Percentiles rank a stretch among this genome's conserved stretches.
These are phyloP conservation scores for Grammomys surdaster DNA, from an alignment of 2,113 vertebrate species.

Conservation along the genomic window DNA sequence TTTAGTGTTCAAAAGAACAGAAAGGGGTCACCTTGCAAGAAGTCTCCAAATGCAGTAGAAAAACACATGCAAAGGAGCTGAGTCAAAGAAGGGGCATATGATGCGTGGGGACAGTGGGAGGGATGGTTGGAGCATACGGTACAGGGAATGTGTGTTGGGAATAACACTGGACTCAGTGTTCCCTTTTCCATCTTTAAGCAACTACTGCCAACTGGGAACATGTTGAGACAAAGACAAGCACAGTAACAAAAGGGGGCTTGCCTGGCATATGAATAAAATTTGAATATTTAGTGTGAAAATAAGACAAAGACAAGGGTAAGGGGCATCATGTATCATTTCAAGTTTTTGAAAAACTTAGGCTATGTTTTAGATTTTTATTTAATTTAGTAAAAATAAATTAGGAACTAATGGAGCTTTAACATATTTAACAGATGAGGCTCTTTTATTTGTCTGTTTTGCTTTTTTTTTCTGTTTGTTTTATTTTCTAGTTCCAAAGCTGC, in stretches of 20 bases:
- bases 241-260: neutral
- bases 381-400: conserved; percentile 24
- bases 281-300: neutral
- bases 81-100: neutral
- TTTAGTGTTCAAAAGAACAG: neutral
- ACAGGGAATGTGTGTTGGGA: neutral
- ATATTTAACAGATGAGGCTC: neutral
- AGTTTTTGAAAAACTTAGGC: neutral
- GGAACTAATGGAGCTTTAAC: neutral
- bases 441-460: neutral
- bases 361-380: neutral
- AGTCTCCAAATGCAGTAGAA: neutral
- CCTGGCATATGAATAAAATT: neutral
- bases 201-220: conserved; percentile 3
- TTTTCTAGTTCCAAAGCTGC: neutral
- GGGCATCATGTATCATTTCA: neutral
- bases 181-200: neutral
- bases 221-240: neutral
- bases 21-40: neutral
- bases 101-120: neutral
- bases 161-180: neutral
- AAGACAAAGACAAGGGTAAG: neutral
- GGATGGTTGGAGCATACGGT: neutral
- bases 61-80: neutral
- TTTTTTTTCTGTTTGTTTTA: too few species aligned